These are phyloP conservation scores for Syncerus caffer DNA, from an alignment of 2,797 vertebrate species.

Conservation along the genomic window DNA sequence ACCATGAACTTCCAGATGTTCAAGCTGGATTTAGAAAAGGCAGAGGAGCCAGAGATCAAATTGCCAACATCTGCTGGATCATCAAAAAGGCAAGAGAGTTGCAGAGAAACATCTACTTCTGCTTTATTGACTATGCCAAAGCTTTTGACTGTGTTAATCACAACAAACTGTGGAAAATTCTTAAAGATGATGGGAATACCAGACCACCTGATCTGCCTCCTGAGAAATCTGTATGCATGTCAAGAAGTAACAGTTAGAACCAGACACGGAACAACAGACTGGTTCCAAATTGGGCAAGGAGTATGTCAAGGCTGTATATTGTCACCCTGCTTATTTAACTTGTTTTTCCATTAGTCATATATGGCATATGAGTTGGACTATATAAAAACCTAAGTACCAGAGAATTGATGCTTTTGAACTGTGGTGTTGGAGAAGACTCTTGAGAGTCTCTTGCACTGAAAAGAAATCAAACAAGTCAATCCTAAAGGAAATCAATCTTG, in stretches of 20 bases:
- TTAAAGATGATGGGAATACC: not conserved
- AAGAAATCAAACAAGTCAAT: not conserved
- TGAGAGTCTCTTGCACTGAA: not conserved
- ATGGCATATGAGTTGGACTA: not conserved
- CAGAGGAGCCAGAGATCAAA: not conserved
- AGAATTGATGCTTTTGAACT: not conserved
- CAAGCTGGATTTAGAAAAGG: not conserved
- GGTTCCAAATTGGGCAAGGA: not conserved
- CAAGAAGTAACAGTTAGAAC: not conserved
- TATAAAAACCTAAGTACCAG: not conserved
- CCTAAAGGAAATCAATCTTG: not conserved
- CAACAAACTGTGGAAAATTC: not conserved
- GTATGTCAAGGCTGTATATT: not conserved
- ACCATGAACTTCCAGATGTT: not conserved
- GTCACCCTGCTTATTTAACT: not conserved
- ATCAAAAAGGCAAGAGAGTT: not conserved
- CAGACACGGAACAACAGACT: accelerated
- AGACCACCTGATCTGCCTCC: not conserved
- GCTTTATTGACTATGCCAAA: not conserved
- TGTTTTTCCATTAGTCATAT: not conserved
- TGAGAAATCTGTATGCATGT: not conserved
- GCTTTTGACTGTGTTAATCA: not conserved
- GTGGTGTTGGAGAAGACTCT: not conserved
- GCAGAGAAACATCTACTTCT: not conserved
- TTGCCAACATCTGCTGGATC: not conserved